A percentile compares a stretch with the other conserved stretches of the same genome.
Conservation (phyloP, 2,113 vertebrate species). For the Mormyrus lacerda region DNA sequence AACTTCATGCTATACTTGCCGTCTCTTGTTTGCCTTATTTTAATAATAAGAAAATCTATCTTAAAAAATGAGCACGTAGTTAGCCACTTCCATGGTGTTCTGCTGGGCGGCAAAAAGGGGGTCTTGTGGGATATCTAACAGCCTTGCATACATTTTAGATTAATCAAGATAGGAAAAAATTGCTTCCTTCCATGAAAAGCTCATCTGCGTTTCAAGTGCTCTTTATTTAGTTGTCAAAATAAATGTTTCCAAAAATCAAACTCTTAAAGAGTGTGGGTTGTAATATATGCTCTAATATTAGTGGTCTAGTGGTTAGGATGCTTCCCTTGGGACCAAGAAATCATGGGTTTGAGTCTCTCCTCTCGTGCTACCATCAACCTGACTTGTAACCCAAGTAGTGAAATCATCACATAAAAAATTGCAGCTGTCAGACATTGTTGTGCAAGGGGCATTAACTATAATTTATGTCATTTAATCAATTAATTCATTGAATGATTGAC, state of each 20-base stretch:
- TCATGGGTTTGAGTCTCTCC: too few species aligned
- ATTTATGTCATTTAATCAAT: not conserved
- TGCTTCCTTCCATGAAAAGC: not conserved
- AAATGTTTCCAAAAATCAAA: not conserved
- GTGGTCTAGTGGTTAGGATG: too few species aligned
- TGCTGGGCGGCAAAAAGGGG: not conserved
- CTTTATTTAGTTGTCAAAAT: not conserved
- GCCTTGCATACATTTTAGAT: conserved; percentile 11
- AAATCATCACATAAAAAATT: not conserved
- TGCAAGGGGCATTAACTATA: not conserved
- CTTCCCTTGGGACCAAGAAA: too few species aligned
- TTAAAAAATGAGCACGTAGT: not conserved
- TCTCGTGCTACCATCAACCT: too few species aligned
- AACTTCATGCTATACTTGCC: not conserved
- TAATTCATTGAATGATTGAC: not conserved
- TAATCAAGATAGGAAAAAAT: conserved; percentile 1
- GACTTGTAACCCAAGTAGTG: too few species aligned
- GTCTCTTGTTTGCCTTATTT: conserved; percentile 12
- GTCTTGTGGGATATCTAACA: not conserved
- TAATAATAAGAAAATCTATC: not conserved
- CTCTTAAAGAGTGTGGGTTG: not conserved
- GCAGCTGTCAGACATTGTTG: not conserved
- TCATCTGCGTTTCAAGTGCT: not conserved
- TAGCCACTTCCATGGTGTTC: not conserved
- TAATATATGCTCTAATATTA: not conserved